A percentile compares a stretch with the other conserved stretches of the same genome.
Conservation (phyloP, 2,113 vertebrate genomes). For the Phalacrocorax aristotelis region DNA sequence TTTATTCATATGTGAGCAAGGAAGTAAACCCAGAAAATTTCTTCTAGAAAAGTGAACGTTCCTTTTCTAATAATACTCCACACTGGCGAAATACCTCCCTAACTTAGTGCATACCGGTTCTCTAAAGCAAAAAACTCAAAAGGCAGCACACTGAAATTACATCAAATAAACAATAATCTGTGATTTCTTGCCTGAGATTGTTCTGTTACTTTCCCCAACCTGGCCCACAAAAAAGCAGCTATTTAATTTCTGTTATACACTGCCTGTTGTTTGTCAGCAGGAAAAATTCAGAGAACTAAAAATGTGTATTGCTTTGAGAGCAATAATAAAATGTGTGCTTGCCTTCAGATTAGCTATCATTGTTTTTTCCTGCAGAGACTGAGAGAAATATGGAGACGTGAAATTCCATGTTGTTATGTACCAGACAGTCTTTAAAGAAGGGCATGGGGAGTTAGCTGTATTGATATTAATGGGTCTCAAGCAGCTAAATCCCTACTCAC, state of each 20-base stretch:
- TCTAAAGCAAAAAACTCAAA: neutral
- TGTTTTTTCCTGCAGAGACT: neutral
- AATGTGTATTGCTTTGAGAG: constrained; percentile 33
- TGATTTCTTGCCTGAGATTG: neutral
- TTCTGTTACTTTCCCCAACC: neutral
- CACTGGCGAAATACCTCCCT: neutral
- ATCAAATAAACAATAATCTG: neutral
- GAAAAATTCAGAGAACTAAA: constrained; percentile 19
- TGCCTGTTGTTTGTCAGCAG: constrained; percentile 14
- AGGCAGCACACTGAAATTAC: neutral
- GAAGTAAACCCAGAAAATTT: neutral
- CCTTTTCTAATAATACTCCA: neutral
- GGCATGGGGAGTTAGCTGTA: neutral
- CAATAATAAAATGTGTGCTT: constrained; percentile 19
- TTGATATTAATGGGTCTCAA: constrained; percentile 18
- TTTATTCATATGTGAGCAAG: neutral
- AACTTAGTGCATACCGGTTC: neutral
- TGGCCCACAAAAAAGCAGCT: neutral
- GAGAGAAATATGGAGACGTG: neutral
- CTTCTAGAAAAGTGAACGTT: neutral
- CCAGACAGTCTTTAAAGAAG: constrained; percentile 3
- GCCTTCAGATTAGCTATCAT: constrained; percentile 5
- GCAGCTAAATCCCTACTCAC: constrained; percentile 29
- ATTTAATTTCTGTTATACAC: neutral
- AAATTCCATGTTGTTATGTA: constrained; percentile 29